These are phyloP conservation scores for Rhagonycha fulva DNA, from an alignment of 2,888 invertebrate species.

Conservation along the genomic window DNA sequence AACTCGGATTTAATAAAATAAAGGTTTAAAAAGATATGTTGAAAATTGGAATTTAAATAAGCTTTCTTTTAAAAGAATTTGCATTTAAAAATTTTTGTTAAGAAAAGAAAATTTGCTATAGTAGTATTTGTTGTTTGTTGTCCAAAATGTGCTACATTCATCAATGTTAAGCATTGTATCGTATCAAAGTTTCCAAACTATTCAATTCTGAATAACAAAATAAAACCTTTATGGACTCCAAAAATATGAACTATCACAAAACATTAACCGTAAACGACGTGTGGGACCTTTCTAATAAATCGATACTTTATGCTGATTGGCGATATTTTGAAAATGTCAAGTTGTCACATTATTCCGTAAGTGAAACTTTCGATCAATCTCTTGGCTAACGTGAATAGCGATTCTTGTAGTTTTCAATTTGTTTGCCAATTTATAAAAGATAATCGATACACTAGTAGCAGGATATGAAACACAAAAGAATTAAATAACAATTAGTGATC, in stretches of 20 bases:
- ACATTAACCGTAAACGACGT: neutral
- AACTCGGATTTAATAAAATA: neutral
- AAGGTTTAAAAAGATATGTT: neutral
- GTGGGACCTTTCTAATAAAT: neutral
- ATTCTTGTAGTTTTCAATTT: neutral
- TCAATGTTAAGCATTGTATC: neutral
- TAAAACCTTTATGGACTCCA: neutral
- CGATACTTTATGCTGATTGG: neutral
- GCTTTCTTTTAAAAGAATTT: neutral
- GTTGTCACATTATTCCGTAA: neutral
- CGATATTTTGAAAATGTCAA: slow-evolving; percentile 2
- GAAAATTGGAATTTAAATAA: neutral
- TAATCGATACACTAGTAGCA: neutral
- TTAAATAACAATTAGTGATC: slow-evolving; percentile 5
- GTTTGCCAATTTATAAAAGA: neutral
- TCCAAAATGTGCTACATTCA: neutral
- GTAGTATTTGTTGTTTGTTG: neutral
- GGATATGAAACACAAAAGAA: slow-evolving; percentile 7
- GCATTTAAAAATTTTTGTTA: neutral
- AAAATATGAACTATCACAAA: neutral
- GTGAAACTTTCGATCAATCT: neutral
- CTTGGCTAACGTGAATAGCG: neutral
- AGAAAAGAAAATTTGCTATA: neutral
- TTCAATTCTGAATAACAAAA: neutral
- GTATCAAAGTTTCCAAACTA: neutral